A percentile compares a stretch with the other conserved stretches of the same genome.
These are phyloP conservation scores for Orchestia grillus DNA, from an alignment of 1,140 invertebrate genomes.

Conservation along the genomic window DNA sequence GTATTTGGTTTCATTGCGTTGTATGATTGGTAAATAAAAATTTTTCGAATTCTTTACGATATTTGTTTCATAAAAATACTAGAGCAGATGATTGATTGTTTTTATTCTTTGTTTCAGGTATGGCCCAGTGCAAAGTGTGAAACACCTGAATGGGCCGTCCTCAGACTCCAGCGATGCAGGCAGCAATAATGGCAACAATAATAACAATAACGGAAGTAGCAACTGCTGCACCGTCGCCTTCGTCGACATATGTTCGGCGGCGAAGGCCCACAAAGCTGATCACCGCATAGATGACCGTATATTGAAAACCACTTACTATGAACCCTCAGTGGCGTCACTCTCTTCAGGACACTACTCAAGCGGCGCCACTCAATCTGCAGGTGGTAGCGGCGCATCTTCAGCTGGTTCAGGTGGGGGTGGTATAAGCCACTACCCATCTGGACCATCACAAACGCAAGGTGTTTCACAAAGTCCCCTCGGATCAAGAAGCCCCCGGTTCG, in stretches of 20 bases:
- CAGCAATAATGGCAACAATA: slow-evolving; percentile 38
- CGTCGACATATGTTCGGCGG: slow-evolving; percentile 96
- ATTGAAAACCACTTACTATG: slow-evolving; percentile 93
- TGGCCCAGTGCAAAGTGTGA: slow-evolving; percentile 96
- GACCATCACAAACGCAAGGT: not conserved
- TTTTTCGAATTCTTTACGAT: no score
- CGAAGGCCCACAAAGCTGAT: slow-evolving; percentile 91
- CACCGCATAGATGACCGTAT: slow-evolving; percentile 87
- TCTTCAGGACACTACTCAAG: slow-evolving; percentile 62
- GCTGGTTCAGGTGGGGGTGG: not conserved
- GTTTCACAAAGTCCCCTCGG: slow-evolving; percentile 40
- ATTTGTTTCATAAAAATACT: no score
- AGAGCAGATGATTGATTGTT: not conserved
- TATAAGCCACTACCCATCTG: slow-evolving; percentile 41
- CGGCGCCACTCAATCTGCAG: slow-evolving; percentile 22
- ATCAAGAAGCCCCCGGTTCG: slow-evolving; percentile 4
- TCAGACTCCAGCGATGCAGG: not conserved
- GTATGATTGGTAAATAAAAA: no score
- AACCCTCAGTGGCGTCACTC: slow-evolving; percentile 78
- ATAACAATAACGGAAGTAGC: slow-evolving; percentile 69
- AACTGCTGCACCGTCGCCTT: slow-evolving; percentile 88
- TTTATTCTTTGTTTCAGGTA: slow-evolving; percentile 76
- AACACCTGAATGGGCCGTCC: slow-evolving; percentile 77
- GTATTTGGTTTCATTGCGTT: no score
- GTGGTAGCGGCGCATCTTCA: not conserved